Evolutionary conservation across 1,140 invertebrate species (phyloP).

Genomic region (Panagrolaimus sp.): DNA sequence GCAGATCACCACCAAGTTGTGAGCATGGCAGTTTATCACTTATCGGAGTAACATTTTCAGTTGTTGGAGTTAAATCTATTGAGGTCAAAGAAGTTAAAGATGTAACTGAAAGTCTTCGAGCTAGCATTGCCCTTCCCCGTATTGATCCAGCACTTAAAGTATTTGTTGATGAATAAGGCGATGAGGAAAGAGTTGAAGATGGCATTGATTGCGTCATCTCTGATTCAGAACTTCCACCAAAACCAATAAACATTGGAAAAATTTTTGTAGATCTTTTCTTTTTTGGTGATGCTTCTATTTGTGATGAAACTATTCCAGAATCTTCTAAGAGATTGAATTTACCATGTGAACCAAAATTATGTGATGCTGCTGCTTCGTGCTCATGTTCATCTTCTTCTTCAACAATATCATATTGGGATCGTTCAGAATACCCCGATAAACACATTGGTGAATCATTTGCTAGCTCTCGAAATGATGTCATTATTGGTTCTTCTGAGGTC

Average conservation of each 20-base stretch:
- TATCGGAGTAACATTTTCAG: conserved; percentile 30
- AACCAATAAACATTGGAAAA: conserved; percentile 53
- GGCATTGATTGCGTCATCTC: conserved; percentile 22
- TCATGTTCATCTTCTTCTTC: conserved; percentile 5
- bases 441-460: conserved; percentile 43
- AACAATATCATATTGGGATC: conserved; percentile 5
- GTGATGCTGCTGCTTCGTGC: neutral
- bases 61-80: conserved; percentile 51
- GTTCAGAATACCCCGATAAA: conserved; percentile 21
- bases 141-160: conserved; percentile 13
- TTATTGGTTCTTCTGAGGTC: conserved; percentile 18
- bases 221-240: conserved; percentile 24
- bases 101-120: conserved; percentile 44
- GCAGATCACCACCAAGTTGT: conserved; percentile 45
- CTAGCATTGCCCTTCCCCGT: conserved; percentile 26
- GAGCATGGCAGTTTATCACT: conserved; percentile 33
- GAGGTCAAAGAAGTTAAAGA: conserved; percentile 53
- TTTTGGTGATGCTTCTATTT: neutral
- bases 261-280: conserved; percentile 30
- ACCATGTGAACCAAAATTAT: neutral
- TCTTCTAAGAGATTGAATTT: conserved; percentile 21
- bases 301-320: conserved; percentile 9
- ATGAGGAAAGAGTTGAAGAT: conserved; percentile 2
- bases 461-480: conserved; percentile 50
- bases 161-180: conserved; percentile 6